These are phyloP conservation scores for Sturnira hondurensis DNA, from an alignment of 2,113 vertebrate species.

Conservation along the genomic window DNA sequence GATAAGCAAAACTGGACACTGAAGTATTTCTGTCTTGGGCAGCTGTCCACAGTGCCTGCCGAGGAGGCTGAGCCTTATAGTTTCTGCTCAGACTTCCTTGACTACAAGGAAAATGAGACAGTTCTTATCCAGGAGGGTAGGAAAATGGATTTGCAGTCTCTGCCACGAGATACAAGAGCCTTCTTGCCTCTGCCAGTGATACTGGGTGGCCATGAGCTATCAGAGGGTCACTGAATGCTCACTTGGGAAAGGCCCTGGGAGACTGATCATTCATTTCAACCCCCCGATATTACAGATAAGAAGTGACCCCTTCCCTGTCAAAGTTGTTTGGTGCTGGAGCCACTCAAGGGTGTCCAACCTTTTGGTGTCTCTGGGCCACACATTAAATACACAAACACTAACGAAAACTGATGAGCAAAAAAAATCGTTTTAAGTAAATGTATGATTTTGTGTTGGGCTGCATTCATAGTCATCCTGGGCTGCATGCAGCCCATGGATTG, in stretches of 20 bases:
- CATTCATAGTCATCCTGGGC: no score
- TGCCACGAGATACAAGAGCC: background rate
- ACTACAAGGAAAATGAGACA: background rate
- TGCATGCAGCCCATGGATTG: no score
- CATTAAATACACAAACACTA: no score
- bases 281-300: background rate
- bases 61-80: background rate
- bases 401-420: no score
- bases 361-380: no score
- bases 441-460: no score
- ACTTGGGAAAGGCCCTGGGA: background rate
- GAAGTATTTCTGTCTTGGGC: background rate
- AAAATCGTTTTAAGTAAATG: no score
- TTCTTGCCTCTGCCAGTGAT: background rate
- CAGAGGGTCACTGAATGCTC: background rate
- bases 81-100: background rate
- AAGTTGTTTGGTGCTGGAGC: background rate
- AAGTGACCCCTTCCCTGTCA: background rate
- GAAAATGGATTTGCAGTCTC: background rate
- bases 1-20: constrained; percentile 9
- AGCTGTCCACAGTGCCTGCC: background rate
- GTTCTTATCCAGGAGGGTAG: background rate
- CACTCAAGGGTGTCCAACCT: no score
- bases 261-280: background rate
- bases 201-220: background rate